phyloP scores from a whole-genome alignment of 1,140 invertebrate species.

The Neodiprion fabricii region DNA sequence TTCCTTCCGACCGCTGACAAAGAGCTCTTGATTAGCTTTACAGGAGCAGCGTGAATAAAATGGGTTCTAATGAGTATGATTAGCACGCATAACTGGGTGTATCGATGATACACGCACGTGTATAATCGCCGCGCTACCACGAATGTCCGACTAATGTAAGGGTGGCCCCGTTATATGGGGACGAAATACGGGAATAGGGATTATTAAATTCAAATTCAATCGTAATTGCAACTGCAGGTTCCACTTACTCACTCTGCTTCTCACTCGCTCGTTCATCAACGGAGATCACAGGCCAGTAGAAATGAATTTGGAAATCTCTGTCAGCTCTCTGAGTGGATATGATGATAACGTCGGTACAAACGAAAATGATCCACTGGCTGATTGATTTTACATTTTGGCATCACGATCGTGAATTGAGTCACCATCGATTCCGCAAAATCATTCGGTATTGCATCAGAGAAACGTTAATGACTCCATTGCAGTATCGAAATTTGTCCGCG shows the following conservation, averaged over 20 bases:
- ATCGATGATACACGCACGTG: background rate
- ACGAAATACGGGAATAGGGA: background rate
- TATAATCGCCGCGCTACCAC: background rate
- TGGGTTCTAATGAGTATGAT: conserved; percentile 3
- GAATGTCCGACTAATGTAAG: background rate
- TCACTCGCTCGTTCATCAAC: background rate
- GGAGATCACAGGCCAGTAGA: background rate
- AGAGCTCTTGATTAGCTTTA: background rate
- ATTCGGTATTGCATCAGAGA: too few relatives aligned
- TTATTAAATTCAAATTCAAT: conserved; percentile 6
- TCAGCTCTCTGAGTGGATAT: too few relatives aligned
- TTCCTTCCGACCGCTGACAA: background rate
- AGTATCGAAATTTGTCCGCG: too few relatives aligned
- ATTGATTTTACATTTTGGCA: too few relatives aligned
- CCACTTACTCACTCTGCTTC: background rate
- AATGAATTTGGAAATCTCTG: too few relatives aligned
- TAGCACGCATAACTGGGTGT: background rate
- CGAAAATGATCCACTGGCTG: too few relatives aligned
- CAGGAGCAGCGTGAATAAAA: background rate
- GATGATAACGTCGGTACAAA: too few relatives aligned
- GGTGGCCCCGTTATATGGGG: background rate
- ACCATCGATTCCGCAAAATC: too few relatives aligned
- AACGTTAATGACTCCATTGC: too few relatives aligned
- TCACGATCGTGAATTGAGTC: too few relatives aligned
- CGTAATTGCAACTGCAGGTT: background rate